Evolutionary conservation across 2,888 invertebrate species (phyloP).

Genomic region (Conops quadrifasciatus): DNA sequence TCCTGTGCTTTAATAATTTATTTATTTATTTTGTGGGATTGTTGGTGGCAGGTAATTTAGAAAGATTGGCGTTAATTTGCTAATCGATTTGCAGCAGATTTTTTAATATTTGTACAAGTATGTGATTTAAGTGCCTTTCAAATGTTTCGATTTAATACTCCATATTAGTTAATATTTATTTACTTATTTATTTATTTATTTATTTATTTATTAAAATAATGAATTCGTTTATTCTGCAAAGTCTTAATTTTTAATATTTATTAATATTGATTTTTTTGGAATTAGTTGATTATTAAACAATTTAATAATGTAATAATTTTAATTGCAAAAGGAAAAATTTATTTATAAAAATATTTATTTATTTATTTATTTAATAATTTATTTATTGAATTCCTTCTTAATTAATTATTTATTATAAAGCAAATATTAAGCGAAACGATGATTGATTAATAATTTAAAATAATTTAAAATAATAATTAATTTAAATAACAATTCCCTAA

Average conservation of each 20-base stretch:
- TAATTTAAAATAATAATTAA: not conserved
- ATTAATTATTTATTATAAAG: too few species aligned
- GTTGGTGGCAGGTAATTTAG: slow-evolving; percentile 25
- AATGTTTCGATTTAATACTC: slow-evolving; percentile 41
- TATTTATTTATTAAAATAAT: slow-evolving; percentile 1
- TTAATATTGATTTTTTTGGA: not conserved
- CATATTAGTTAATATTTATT: slow-evolving; percentile 37
- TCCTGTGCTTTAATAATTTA: too few species aligned
- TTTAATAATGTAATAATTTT: not conserved
- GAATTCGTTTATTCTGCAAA: too few species aligned
- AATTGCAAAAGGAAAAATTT: not conserved
- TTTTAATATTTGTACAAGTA: slow-evolving; percentile 36
- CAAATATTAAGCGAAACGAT: too few species aligned
- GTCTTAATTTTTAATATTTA: too few species aligned
- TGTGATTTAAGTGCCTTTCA: slow-evolving; percentile 49
- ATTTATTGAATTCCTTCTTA: too few species aligned
- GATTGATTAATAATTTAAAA: not conserved
- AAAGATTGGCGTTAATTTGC: slow-evolving; percentile 25
- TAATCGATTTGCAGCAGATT: slow-evolving; percentile 24
- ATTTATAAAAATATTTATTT: slow-evolving; percentile 3
- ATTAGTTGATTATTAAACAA: not conserved
- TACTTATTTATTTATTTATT: slow-evolving; percentile 39
- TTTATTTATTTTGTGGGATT: slow-evolving; percentile 29
- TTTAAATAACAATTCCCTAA: not conserved
- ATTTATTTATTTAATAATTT: not conserved